These are phyloP conservation scores for Drosophila differens DNA, from an alignment of 2,888 invertebrate species.

Conservation along the genomic window DNA sequence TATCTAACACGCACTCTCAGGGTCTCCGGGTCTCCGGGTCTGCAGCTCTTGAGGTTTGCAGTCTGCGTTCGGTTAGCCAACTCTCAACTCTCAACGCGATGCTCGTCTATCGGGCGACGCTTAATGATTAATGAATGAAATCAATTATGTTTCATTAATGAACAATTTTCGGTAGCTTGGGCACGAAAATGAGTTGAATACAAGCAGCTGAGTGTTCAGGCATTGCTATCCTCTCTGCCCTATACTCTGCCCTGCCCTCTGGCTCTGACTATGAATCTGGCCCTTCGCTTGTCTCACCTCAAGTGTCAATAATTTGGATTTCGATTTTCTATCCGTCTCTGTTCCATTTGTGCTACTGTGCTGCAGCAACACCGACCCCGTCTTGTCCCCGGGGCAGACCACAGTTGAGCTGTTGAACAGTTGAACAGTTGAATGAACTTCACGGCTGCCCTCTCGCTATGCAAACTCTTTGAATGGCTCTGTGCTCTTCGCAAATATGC, in stretches of 20 bases:
- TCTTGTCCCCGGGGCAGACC: constrained; percentile 23
- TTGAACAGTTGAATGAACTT: constrained; percentile 58
- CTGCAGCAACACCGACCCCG: constrained; percentile 29
- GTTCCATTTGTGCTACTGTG: constrained; percentile 58
- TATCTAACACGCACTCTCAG: constrained; percentile 42
- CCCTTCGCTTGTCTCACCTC: constrained; percentile 64
- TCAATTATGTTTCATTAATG: constrained; percentile 84
- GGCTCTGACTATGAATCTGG: constrained; percentile 16
- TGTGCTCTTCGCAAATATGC: constrained; percentile 57
- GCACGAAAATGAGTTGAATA: constrained; percentile 46
- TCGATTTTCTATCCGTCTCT: constrained; percentile 42
- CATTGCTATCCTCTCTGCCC: constrained; percentile 4
- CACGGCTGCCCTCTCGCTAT: constrained; percentile 36
- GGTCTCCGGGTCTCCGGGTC: not conserved
- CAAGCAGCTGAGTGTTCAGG: constrained; percentile 37
- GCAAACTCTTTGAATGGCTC: constrained; percentile 6
- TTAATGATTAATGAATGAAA: constrained; percentile 84
- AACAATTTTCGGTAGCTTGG: constrained; percentile 77
- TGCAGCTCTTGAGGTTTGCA: constrained; percentile 12
- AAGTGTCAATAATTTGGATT: constrained; percentile 80
- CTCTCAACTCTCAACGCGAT: constrained; percentile 15
- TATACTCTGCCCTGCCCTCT: constrained; percentile 3
- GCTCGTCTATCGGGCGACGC: constrained; percentile 50
- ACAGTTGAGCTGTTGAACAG: constrained; percentile 41
- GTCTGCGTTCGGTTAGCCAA: constrained; percentile 7